These are phyloP conservation scores for Ips typographus DNA, from an alignment of 1,140 invertebrate genomes.

Conservation along the genomic window DNA sequence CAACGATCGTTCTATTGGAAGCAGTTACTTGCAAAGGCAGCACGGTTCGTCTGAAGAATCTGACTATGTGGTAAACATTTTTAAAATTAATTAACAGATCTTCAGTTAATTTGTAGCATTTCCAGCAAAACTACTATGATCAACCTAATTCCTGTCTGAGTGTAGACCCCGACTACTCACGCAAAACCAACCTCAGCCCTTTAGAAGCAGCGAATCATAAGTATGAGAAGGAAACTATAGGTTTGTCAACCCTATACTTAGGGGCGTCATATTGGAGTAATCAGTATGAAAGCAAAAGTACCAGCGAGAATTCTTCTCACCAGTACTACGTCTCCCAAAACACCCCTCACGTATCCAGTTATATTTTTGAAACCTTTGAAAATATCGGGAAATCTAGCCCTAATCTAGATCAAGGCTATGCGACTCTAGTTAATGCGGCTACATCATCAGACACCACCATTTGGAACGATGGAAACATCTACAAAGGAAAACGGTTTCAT, in stretches of 20 bases:
- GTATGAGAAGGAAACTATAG: slow-evolving; percentile 39
- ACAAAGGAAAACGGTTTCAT: slow-evolving; percentile 45
- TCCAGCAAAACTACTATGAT: slow-evolving; percentile 39
- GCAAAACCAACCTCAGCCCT: slow-evolving; percentile 33
- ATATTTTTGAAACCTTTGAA: slow-evolving; percentile 51
- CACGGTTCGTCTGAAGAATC: slow-evolving; percentile 25
- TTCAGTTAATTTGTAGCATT: slow-evolving; percentile 6
- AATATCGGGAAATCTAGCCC: slow-evolving; percentile 57
- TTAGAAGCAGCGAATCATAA: slow-evolving; percentile 21
- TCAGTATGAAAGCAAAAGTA: slow-evolving; percentile 39
- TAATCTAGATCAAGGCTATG: slow-evolving; percentile 73
- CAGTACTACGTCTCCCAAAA: slow-evolving; percentile 33
- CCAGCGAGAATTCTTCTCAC: slow-evolving; percentile 29
- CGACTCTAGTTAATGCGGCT: slow-evolving; percentile 66
- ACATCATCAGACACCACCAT: slow-evolving; percentile 41
- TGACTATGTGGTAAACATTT: slow-evolving; percentile 36
- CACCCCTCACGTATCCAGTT: slow-evolving; percentile 44
- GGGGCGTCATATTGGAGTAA: slow-evolving; percentile 50
- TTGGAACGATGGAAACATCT: slow-evolving; percentile 47
- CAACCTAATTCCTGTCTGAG: slow-evolving; percentile 38
- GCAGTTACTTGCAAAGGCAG: slow-evolving; percentile 25
- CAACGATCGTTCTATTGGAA: slow-evolving; percentile 23
- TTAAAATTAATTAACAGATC: background rate
- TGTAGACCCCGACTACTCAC: slow-evolving; percentile 34
- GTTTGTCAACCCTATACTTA: slow-evolving; percentile 48